Evolutionary conservation across 2,113 vertebrate genomes (phyloP).

Genomic region (Bothrops jararaca): DNA sequence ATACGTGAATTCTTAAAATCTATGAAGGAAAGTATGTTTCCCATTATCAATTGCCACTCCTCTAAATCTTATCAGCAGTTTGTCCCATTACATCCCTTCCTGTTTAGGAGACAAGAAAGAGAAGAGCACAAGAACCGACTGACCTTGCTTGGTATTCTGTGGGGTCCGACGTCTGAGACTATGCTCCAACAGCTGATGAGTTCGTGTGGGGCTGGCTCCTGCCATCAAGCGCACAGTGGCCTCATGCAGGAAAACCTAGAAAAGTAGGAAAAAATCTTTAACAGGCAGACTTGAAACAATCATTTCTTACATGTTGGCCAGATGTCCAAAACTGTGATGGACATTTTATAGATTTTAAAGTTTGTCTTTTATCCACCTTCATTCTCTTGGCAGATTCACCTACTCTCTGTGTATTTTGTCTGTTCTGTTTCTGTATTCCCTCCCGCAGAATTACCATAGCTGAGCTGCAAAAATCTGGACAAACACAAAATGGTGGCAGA

Average conservation of each 20-base stretch:
- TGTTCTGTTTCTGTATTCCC: neutral
- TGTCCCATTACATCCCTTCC: neutral
- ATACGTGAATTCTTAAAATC: neutral
- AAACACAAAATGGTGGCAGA: neutral
- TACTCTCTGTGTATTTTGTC: neutral
- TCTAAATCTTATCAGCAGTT: neutral
- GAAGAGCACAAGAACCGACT: accelerated
- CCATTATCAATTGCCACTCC: neutral
- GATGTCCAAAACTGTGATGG: neutral
- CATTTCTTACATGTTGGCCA: neutral
- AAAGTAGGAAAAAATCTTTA: neutral
- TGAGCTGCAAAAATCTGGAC: neutral
- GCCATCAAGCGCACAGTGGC: slow-evolving; percentile 97
- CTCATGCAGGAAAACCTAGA: slow-evolving; percentile 93
- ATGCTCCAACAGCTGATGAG: slow-evolving; percentile 95
- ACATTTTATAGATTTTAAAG: neutral
- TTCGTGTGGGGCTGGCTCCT: slow-evolving; percentile 94
- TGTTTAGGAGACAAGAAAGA: neutral
- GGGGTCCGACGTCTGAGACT: slow-evolving; percentile 80
- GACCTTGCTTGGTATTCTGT: slow-evolving; percentile 70
- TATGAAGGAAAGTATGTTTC: neutral
- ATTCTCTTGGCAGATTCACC: neutral
- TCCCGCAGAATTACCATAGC: neutral
- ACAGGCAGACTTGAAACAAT: neutral
- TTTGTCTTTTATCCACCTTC: neutral